Base-by-base conservation (phyloP, 2,113 vertebrate genomes). In the Bombycilla garrulus region DNA sequence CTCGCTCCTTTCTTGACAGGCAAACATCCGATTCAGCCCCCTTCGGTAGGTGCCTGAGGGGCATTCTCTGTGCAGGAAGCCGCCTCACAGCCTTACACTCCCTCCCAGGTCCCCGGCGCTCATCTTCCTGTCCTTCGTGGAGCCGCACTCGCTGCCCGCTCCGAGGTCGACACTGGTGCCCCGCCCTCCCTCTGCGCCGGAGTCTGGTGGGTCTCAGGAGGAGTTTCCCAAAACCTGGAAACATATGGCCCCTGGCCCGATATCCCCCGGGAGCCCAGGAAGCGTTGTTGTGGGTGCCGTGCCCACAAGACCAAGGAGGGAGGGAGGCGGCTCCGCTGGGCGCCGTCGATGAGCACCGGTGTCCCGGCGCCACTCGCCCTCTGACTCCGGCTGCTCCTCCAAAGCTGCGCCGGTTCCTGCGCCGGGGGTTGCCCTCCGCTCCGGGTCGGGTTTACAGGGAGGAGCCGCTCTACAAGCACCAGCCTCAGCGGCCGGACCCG, bases 401-500 rank as follows among this genome's bases (percentile, higher is more conserved):
- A 26, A 22, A 67, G 29, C 42, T 6, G 47, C 4, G 9, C 38
- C 56, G 9, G 38, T 5, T 51, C 38, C 50, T 24, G 40, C 4
- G 4, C 1, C 5, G 22, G 23, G 24, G 53, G 8, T 35, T 44
- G 33, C 48, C n/a, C 47, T 25, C 13, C 6, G 12, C 36, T 35
- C 20, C 31, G 25, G 40, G 1, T 16, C 6, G 26, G 36, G 5
- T 36, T 48, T 29, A 42, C 35, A 60, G 33, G 10, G 9, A 11
- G 5, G 22, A 7, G 60, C 5, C 8, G 6, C 35, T 51, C 31
- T 10, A 5, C 5, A 2, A 9, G 19, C 31, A 1, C 16, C 12
- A 2, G 5, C 12, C 22, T 23, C 5, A 5, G 60, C 6, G 11
- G 42, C 23, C 51, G 36, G 62, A 61, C 11, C 23, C 5, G 28